Evolutionary conservation across 1,140 invertebrate species (phyloP).

Genomic region (Cataglyphis hispanica): DNA sequence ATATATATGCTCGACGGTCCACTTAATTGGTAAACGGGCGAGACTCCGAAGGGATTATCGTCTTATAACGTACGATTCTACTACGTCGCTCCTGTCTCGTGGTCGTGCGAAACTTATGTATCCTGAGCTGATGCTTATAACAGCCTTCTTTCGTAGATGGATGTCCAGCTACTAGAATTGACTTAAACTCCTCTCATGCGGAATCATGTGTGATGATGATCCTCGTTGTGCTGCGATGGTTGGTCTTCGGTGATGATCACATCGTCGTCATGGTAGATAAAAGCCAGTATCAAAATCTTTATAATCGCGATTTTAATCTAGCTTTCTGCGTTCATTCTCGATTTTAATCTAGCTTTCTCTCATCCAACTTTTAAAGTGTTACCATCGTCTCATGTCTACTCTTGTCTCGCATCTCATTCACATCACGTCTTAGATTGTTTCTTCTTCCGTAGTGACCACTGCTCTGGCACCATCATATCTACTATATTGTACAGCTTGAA

Average conservation of each 20-base stretch:
- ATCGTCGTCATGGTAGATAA: constrained; percentile 46
- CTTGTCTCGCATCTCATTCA: neutral
- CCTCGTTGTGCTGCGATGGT: constrained; percentile 71
- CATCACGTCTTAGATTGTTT: neutral
- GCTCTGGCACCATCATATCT: neutral
- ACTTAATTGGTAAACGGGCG: constrained; percentile 50
- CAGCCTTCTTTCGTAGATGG: constrained; percentile 68
- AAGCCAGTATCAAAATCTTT: constrained; percentile 45
- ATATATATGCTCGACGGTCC: constrained; percentile 16
- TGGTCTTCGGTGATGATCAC: constrained; percentile 70
- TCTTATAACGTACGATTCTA: constrained; percentile 62
- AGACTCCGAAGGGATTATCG: constrained; percentile 50
- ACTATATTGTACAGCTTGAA: neutral
- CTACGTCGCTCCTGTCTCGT: constrained; percentile 57
- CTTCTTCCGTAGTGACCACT: neutral
- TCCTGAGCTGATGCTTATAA: constrained; percentile 72
- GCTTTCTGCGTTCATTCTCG: neutral
- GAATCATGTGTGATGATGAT: constrained; percentile 65
- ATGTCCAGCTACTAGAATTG: constrained; percentile 74
- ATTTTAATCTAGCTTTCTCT: neutral
- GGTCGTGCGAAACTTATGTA: constrained; percentile 69
- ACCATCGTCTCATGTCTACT: neutral
- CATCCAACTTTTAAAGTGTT: neutral
- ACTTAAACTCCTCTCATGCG: constrained; percentile 65
- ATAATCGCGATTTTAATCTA: constrained; percentile 17